Evolutionary conservation across 1,140 invertebrate species (phyloP), one percentile per base, ranked within the genome.

Genomic region (Aphelenchoides fujianensis): DNA sequence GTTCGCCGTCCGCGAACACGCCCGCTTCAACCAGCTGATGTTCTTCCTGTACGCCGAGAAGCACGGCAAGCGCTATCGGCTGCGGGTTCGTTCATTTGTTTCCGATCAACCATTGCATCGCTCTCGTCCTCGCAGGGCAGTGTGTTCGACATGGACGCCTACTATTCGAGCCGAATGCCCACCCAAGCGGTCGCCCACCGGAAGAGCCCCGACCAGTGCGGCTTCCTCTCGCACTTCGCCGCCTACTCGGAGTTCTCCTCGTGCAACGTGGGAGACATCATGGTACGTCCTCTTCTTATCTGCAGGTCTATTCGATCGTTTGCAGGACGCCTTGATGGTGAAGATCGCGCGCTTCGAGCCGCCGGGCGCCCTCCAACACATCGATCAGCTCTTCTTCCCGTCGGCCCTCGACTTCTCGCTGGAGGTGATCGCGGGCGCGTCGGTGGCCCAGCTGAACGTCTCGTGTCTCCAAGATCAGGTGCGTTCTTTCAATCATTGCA

Each of bases 351-450:
- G 63, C 37, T 66, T 66, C 32, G 36, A 32, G 12, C 31, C 32
- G 23, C 63, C 63, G 1, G 63, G 32, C 12, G 37, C 63, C 1
- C 30, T 66, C 12, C 16, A 35, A 36, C 16, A 30, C 12, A 66
- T 34, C n/a, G 63, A 66, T 66, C 63, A 66, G 31, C 63, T 32
- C 32, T 66, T 66, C 36, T 66, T 41, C 53, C 63, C 63, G 16
- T 66, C 63, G n/a, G 16, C 63, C 53, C 32, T 66, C 16, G 23
- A 66, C 63, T 66, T 66, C 31, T 32, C 63, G n/a, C 30, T 66
- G 0, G 27, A 66, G 30, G n/a, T 66, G 16, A 34, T 66, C 12
- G 23, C 63, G 31, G 31, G 23, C 31, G 16, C 16, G 9, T 19
- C 16, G 3, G 16, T 35, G 12, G 31, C 16, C 12, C n/a, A 66